Evolutionary conservation across 2,888 invertebrate genomes (phyloP).

Genomic region (Chrysolina americana): DNA sequence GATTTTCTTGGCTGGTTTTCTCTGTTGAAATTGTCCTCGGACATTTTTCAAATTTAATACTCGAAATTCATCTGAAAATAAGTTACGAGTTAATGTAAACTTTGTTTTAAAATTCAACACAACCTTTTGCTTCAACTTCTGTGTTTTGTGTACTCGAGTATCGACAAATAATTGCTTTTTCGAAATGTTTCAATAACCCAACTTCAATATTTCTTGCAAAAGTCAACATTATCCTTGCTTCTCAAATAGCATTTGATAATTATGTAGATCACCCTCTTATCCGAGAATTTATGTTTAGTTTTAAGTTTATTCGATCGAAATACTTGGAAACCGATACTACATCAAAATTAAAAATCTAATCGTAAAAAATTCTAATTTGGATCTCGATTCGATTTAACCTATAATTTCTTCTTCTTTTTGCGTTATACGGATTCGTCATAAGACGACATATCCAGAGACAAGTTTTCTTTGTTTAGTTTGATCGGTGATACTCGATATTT

Average conservation of each 20-base stretch:
- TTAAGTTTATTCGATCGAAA: no score
- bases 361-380: no score
- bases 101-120: constrained; percentile 48
- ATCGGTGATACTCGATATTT: no score
- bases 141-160: constrained; percentile 44
- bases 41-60: constrained; percentile 64
- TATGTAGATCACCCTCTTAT: neutral
- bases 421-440: no score
- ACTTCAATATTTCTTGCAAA: constrained; percentile 51
- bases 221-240: constrained; percentile 48
- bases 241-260: neutral
- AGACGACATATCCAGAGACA: no score
- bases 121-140: constrained; percentile 58
- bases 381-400: no score
- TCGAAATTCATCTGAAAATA: constrained; percentile 65
- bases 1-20: constrained; percentile 55
- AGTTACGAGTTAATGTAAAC: neutral
- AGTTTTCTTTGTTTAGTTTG: no score
- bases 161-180: constrained; percentile 45
- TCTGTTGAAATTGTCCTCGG: constrained; percentile 57
- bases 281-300: neutral
- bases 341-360: no score
- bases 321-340: no score
- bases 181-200: constrained; percentile 44
- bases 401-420: no score